These are phyloP conservation scores for Drosophila mayaguana DNA, from an alignment of 2,888 invertebrate species.

Conservation along the genomic window DNA sequence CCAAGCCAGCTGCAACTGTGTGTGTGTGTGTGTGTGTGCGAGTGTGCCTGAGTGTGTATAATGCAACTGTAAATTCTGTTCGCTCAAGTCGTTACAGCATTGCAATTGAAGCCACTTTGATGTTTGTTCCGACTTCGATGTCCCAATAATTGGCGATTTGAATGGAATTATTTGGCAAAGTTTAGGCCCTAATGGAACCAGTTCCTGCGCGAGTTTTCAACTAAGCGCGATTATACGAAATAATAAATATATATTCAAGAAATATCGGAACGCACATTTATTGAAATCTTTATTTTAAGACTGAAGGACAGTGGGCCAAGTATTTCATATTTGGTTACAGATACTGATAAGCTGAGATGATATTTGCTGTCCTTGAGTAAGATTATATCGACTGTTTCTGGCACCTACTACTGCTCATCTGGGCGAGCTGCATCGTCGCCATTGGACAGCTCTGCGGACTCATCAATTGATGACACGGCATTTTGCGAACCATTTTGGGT, in stretches of 20 bases:
- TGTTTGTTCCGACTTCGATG: constrained; percentile 66
- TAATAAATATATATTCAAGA: neutral
- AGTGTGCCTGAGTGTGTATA: constrained; percentile 51
- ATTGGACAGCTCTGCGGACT: too few species aligned
- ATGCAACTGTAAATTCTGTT: constrained; percentile 70
- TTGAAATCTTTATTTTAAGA: neutral
- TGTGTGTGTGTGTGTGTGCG: constrained; percentile 16
- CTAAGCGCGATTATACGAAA: neutral
- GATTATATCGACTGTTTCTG: neutral
- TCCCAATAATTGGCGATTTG: constrained; percentile 62
- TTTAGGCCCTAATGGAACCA: constrained; percentile 24
- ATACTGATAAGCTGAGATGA: neutral
- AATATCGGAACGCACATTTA: neutral
- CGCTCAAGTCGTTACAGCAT: constrained; percentile 58
- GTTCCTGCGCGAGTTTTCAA: constrained; percentile 13
- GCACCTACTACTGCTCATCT: neutral
- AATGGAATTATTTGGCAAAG: constrained; percentile 32
- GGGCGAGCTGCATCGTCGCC: neutral
- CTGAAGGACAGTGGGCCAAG: neutral
- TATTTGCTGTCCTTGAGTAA: too few species aligned
- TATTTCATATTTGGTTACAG: neutral
- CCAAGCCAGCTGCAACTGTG: constrained; percentile 41
- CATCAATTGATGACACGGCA: too few species aligned
- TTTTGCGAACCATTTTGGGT: too few species aligned
- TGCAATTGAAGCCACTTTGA: constrained; percentile 72